A percentile compares a stretch with the other conserved stretches of the same genome.
Conservation (phyloP, 2,113 vertebrate genomes). For the Cryptotis parvus region DNA sequence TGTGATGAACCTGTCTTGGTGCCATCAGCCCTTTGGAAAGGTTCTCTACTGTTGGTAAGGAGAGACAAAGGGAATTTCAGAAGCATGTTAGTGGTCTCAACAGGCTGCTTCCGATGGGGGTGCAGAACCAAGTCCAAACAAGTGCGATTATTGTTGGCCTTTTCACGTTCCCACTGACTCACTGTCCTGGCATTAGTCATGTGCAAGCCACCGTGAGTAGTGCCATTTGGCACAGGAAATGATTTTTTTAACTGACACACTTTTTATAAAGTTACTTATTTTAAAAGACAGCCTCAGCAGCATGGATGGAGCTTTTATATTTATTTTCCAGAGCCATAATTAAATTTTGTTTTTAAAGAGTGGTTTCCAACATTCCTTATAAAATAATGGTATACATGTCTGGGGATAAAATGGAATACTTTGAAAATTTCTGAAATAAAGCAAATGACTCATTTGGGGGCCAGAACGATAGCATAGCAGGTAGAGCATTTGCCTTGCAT, state of each 20-base stretch:
- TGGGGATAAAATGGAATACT: not conserved
- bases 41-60: not conserved
- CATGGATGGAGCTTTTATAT: not conserved
- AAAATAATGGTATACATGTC: not conserved
- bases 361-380: not conserved
- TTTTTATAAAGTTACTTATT: slow-evolving; percentile 7
- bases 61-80: not conserved
- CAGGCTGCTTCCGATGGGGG: not conserved
- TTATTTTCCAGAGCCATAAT: slow-evolving; percentile 35
- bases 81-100: not conserved
- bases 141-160: not conserved
- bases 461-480: too few relatives aligned
- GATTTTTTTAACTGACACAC: not conserved
- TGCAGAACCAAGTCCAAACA: not conserved
- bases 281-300: slow-evolving; percentile 17
- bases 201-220: not conserved
- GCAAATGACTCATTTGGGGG: too few relatives aligned
- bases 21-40: not conserved
- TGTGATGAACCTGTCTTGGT: not conserved
- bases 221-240: not conserved
- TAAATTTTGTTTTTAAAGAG: slow-evolving; percentile 24
- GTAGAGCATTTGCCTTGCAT: too few relatives aligned
- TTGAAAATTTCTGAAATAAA: slow-evolving; percentile 37
- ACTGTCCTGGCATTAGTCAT: not conserved
- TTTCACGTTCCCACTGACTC: not conserved